These are phyloP conservation scores for Pseudomyrmex concolor DNA, from an alignment of 1,140 invertebrate genomes.

Conservation along the genomic window DNA sequence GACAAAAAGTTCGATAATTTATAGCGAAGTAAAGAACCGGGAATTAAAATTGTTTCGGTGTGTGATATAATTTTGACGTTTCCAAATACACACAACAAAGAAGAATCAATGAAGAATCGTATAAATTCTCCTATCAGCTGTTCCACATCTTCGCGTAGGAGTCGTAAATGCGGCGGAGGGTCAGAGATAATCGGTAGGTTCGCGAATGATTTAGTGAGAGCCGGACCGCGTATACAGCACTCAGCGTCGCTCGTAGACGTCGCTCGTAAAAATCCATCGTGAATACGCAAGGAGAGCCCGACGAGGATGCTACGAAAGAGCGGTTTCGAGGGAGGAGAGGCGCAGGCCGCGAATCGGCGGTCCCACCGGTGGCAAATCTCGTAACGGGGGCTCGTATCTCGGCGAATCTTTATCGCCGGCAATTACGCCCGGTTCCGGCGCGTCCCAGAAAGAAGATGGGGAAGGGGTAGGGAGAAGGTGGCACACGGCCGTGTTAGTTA, in stretches of 20 bases:
- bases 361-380: conserved; percentile 75
- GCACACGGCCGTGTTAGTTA: conserved; percentile 49
- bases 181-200: conserved; percentile 64
- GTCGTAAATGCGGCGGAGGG: conserved; percentile 30
- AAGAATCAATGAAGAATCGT: too few relatives aligned
- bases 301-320: conserved; percentile 13
- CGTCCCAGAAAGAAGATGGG: conserved; percentile 62
- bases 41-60: too few relatives aligned
- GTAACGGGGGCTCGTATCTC: conserved; percentile 73
- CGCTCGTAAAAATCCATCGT: conserved; percentile 67
- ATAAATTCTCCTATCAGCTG: conserved; percentile 14
- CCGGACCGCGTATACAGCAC: conserved; percentile 26
- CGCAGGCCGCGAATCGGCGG: conserved; percentile 52
- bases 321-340: neutral
- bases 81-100: too few relatives aligned
- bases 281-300: conserved; percentile 64
- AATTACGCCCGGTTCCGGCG: conserved; percentile 73
- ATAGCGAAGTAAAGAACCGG: neutral
- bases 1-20: neutral
- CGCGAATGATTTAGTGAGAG: conserved; percentile 54
- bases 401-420: conserved; percentile 77
- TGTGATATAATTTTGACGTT: too few relatives aligned
- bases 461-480: conserved; percentile 51
- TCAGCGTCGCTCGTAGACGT: conserved; percentile 51
- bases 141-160: conserved; percentile 22